These are phyloP conservation scores for Bos taurus DNA, from an alignment of 2,113 vertebrate genomes.

Conservation along the genomic window DNA sequence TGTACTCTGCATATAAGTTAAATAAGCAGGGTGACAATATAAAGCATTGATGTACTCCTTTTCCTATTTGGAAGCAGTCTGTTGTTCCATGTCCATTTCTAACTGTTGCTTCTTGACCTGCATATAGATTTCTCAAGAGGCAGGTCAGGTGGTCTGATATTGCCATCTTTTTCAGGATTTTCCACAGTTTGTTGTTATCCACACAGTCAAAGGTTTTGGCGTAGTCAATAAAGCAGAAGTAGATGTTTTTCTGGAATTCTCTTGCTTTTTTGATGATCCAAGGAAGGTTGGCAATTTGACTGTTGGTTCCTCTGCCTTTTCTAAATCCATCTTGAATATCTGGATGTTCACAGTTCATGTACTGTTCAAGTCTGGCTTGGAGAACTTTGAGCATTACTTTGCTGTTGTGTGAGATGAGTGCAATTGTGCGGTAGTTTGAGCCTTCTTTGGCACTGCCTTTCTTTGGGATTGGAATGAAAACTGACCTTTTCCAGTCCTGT, in stretches of 20 bases:
- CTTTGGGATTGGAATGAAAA: background rate
- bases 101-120: background rate
- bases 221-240: background rate
- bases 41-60: background rate
- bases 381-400: background rate
- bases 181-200: background rate
- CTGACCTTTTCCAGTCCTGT: background rate
- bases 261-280: background rate
- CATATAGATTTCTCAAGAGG: background rate
- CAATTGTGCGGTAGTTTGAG: background rate
- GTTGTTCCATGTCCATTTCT: background rate
- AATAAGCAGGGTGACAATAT: background rate
- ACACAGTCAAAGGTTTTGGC: background rate
- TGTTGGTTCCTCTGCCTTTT: background rate
- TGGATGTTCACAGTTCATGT: background rate
- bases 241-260: background rate
- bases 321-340: background rate
- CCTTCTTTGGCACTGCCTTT: background rate
- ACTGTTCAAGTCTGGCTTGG: background rate
- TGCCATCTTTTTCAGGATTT: background rate
- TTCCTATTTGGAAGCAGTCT: background rate
- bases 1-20: background rate
- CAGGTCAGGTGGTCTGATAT: background rate
- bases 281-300: background rate
- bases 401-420: background rate